phyloP scores from a whole-genome alignment of 1,140 invertebrate species.

The Galleria mellonella region DNA sequence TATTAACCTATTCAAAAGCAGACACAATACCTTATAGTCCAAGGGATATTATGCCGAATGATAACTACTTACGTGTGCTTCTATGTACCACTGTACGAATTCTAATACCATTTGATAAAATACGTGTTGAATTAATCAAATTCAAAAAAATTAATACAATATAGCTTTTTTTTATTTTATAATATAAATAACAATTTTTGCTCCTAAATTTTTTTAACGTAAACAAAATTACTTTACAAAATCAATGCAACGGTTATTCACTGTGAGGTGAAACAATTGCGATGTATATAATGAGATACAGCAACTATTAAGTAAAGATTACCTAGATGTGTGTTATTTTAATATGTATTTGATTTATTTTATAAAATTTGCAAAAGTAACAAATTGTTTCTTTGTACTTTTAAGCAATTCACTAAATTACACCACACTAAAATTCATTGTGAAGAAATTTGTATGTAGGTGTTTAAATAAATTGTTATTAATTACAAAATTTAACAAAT shows the following conservation, averaged over 20 bases:
- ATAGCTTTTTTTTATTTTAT: conserved; percentile 55
- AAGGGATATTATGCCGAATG: conserved; percentile 44
- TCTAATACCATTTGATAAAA: conserved; percentile 47
- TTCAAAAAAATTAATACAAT: conserved; percentile 41
- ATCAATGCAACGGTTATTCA: conserved; percentile 45
- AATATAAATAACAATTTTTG: conserved; percentile 64
- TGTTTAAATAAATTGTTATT: conserved; percentile 73
- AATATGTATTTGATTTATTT: conserved; percentile 68
- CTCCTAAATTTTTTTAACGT: conserved; percentile 53
- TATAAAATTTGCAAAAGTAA: conserved; percentile 77
- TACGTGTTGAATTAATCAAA: conserved; percentile 48
- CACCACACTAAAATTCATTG: conserved; percentile 72
- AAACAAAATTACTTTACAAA: conserved; percentile 54
- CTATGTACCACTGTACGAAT: conserved; percentile 19
- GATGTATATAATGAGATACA: conserved; percentile 55
- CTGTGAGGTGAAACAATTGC: conserved; percentile 48
- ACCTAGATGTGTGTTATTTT: conserved; percentile 57
- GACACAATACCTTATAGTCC: conserved; percentile 35
- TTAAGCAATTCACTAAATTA: conserved; percentile 76
- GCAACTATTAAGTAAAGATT: conserved; percentile 69
- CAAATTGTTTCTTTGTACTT: conserved; percentile 76
- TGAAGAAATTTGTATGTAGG: conserved; percentile 62
- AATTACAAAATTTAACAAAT: conserved; percentile 72
- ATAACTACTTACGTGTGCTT: conserved; percentile 41
- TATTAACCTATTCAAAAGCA: conserved; percentile 51